A percentile compares a stretch with the other conserved stretches of the same genome.
Conservation (phyloP, 2,113 vertebrate species). For the Gymnocephalus cernua region DNA sequence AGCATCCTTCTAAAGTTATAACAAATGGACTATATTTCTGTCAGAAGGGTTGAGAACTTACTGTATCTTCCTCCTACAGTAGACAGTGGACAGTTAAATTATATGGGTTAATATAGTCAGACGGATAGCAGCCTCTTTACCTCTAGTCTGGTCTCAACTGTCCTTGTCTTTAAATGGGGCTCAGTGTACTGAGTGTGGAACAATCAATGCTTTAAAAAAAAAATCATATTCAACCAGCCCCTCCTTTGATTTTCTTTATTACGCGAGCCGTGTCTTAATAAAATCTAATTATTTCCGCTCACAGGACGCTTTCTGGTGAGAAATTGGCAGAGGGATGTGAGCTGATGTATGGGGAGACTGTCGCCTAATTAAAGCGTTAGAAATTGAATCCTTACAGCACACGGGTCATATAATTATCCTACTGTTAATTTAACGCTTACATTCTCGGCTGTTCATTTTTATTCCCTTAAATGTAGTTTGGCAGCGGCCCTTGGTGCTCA, state of each 20-base stretch:
- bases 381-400: slow-evolving; percentile 99
- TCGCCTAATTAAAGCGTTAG: slow-evolving; percentile 98
- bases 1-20: slow-evolving; percentile 8
- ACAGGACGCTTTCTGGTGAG: slow-evolving; percentile 82
- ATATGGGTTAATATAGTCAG: slow-evolving; percentile 25
- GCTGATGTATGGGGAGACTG: slow-evolving; percentile 95
- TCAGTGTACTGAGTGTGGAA: slow-evolving; percentile 57
- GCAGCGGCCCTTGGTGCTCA: slow-evolving; percentile 88
- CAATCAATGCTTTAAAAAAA: slow-evolving; percentile 69
- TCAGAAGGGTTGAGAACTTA: background rate
- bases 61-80: slow-evolving; percentile 7
- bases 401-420: slow-evolving; percentile 98
- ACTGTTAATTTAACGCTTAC: slow-evolving; percentile 99
- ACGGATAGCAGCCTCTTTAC: slow-evolving; percentile 31
- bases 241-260: slow-evolving; percentile 78
- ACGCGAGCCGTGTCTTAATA: slow-evolving; percentile 81
- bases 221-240: slow-evolving; percentile 73
- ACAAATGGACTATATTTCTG: slow-evolving; percentile 7
- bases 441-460: slow-evolving; percentile 99
- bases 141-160: slow-evolving; percentile 34
- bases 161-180: slow-evolving; percentile 48
- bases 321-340: slow-evolving; percentile 90
- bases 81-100: slow-evolving; percentile 24
- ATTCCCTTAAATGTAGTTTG: slow-evolving; percentile 98
- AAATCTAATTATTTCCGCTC: slow-evolving; percentile 86